Evolutionary conservation across 2,888 invertebrate species (phyloP).

Genomic region (Noctua janthe): DNA sequence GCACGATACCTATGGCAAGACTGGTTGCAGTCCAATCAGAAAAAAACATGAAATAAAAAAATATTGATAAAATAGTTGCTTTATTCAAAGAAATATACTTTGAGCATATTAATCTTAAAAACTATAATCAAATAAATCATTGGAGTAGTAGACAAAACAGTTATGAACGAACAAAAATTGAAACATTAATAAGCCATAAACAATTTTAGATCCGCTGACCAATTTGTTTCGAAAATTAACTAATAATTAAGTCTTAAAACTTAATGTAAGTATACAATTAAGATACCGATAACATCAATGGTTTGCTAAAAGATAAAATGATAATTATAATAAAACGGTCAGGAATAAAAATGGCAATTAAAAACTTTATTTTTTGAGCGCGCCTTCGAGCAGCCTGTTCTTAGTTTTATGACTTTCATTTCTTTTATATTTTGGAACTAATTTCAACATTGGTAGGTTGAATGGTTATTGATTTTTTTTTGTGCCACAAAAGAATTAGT

Average conservation of each 20-base stretch:
- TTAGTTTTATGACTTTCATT: constrained; percentile 32
- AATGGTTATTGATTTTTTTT: constrained; percentile 31
- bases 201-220: constrained; percentile 39
- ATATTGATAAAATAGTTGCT: background rate
- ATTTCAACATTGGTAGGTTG: constrained; percentile 13
- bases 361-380: constrained; percentile 24
- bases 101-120: background rate
- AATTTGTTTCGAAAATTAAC: constrained; percentile 57
- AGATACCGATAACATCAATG: constrained; percentile 56
- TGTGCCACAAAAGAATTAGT: constrained; percentile 12
- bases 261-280: constrained; percentile 62
- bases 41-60: background rate
- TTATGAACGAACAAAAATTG: constrained; percentile 16
- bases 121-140: constrained; percentile 14
- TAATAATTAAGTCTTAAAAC: constrained; percentile 56
- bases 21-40: background rate
- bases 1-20: background rate
- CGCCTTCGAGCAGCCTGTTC: background rate
- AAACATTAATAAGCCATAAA: constrained; percentile 30
- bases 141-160: background rate
- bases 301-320: constrained; percentile 57
- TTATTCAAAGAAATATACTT: background rate
- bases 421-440: constrained; percentile 40
- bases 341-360: constrained; percentile 53
- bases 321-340: constrained; percentile 60